Base-by-base conservation (phyloP, 2,888 invertebrate species). In the Parnassius orleans region DNA sequence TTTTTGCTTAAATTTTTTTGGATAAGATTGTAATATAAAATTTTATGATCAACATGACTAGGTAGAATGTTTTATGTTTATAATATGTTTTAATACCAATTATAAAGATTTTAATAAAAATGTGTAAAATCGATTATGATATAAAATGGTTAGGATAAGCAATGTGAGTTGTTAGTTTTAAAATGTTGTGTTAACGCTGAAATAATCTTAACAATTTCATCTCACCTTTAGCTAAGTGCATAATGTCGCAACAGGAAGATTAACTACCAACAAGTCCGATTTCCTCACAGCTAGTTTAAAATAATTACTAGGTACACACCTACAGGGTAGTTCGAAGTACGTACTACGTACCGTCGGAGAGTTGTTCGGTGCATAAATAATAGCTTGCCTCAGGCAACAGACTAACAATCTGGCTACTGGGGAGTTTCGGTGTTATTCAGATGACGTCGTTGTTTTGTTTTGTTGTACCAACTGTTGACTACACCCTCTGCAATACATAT, bases 261-360 rank as follows among this genome's bases (percentile, higher is more conserved):
- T 81, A 78, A 83, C 76, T 73, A 74, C 72, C 71, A 67, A 72
- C 75, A 75, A 74, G 71, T 67, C 72, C 70, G 77, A 78, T 77
- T 78, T 76, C 75, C 74, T 76, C 72, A 72, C 72, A 76, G 74
- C 73, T 73, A 76, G 72, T 83, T 83, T 80, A 76, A 84, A 83
- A 83, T 82, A 81, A 83, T 84, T 80, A 80, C 80, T 72, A 72
- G 68, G 69, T 72, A 42, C 50, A 75, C 72, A 77, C 72, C 65
- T 72, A 71, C 68, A 64, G 59, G 67, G 64, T 57, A 48, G 57
- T 42, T 12, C 44, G n/a, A 14, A 41, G 14, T 55, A 46, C 46
- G 61, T 56, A 52, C 43, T 55, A 41, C 46, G 61, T 56, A 56
- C 24, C 48, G 56, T 61, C 65, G 53, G 61, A 56, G 60, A 63